These are phyloP conservation scores for Cheilinus undulatus DNA, from an alignment of 2,113 vertebrate species.

Conservation along the genomic window DNA sequence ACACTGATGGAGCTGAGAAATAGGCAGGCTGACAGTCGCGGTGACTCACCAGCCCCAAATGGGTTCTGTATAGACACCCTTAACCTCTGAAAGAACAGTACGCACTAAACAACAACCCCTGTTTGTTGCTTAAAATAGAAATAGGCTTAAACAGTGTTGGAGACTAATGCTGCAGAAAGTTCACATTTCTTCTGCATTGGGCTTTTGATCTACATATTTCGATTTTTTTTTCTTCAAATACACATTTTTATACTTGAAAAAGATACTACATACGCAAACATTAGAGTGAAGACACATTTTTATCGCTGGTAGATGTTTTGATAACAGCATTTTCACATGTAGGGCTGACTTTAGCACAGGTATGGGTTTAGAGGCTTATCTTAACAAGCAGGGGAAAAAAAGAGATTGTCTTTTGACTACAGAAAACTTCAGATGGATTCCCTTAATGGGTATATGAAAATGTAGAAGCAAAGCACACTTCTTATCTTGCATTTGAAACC, in stretches of 20 bases:
- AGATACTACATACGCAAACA: too few relatives aligned
- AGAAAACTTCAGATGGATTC: not conserved
- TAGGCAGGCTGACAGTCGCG: slow-evolving; percentile 59
- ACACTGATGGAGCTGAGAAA: slow-evolving; percentile 50
- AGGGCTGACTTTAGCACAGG: slow-evolving; percentile 5
- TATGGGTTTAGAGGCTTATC: not conserved
- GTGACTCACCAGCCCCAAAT: slow-evolving; percentile 68
- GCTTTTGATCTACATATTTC: too few relatives aligned
- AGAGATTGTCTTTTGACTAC: not conserved
- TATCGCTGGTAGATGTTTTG: not conserved
- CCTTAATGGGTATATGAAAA: not conserved
- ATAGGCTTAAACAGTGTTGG: not conserved
- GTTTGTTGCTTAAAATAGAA: slow-evolving; percentile 7
- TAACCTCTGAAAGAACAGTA: slow-evolving; percentile 39
- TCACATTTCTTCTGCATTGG: too few relatives aligned
- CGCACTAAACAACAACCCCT: slow-evolving; percentile 20
- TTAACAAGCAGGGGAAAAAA: not conserved
- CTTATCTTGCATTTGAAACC: not conserved
- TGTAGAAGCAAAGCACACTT: not conserved
- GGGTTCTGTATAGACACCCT: slow-evolving; percentile 47
- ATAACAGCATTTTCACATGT: slow-evolving; percentile 13
- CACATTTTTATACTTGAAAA: too few relatives aligned
- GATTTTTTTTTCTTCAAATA: too few relatives aligned
- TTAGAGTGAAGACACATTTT: too few relatives aligned
- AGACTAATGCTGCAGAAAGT: not conserved